Evolutionary conservation across 2,113 vertebrate genomes (phyloP).

Genomic region (Dasyurus viverrinus): DNA sequence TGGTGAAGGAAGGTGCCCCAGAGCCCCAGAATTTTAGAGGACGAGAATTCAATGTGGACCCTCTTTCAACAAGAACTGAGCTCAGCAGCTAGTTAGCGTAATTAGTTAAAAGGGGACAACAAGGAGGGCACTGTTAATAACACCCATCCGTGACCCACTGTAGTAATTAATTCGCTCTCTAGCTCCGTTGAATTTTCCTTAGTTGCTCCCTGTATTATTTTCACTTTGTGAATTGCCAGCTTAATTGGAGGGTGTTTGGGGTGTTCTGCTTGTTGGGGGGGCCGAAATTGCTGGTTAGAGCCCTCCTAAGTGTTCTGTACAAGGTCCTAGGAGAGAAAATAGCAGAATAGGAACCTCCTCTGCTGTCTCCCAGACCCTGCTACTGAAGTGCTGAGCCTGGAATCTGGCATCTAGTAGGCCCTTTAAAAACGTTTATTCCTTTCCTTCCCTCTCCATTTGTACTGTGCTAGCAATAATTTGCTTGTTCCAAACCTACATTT

Average conservation of each 20-base stretch:
- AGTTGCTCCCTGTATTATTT: not conserved
- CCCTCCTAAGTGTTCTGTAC: not conserved
- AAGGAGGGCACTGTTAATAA: not conserved
- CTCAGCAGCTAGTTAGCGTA: not conserved
- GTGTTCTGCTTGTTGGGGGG: not conserved
- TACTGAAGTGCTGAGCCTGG: not conserved
- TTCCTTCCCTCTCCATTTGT: not conserved
- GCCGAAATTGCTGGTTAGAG: not conserved
- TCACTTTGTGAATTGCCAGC: not conserved
- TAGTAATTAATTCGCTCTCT: not conserved
- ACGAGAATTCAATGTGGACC: not conserved
- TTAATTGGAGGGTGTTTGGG: not conserved
- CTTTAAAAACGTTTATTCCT: not conserved
- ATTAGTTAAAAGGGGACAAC: not conserved
- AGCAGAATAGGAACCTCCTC: not conserved
- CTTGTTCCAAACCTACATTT: not conserved
- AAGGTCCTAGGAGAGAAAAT: not conserved
- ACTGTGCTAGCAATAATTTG: not conserved
- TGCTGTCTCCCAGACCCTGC: not conserved
- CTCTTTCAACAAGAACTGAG: not conserved
- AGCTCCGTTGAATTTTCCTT: not conserved
- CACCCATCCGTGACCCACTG: not conserved
- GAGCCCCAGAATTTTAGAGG: not conserved
- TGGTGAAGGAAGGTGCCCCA: not conserved
- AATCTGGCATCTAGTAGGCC: not conserved